phyloP scores from a whole-genome alignment of 2,113 vertebrate species.

The Dromas ardeola region DNA sequence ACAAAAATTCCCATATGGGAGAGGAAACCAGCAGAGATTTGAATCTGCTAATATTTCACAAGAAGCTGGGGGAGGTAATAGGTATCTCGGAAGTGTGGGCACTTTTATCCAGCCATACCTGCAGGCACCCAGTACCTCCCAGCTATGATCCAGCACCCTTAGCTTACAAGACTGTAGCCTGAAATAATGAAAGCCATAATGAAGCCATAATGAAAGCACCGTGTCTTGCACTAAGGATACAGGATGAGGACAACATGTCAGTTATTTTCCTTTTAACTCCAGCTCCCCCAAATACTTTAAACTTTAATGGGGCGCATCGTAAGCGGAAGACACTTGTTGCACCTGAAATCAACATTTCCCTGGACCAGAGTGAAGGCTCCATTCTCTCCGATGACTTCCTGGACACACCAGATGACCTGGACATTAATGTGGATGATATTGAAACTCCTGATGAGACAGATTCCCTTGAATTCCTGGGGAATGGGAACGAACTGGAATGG shows the following conservation, averaged over 20 bases:
- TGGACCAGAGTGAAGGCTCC: slow-evolving; percentile 96
- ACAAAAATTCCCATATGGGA: background rate
- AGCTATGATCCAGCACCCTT: background rate
- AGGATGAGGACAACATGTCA: background rate
- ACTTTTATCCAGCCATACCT: background rate
- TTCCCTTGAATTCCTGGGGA: slow-evolving; percentile 93
- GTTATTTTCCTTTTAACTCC: background rate
- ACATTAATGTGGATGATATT: slow-evolving; percentile 96
- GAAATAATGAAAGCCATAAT: background rate
- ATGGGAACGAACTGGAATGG: slow-evolving; percentile 95
- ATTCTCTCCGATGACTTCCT: slow-evolving; percentile 92
- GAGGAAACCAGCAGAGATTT: background rate
- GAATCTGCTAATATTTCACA: background rate
- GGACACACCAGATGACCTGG: slow-evolving; percentile 94
- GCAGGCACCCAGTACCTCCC: background rate
- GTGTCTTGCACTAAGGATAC: background rate
- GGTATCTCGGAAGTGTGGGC: background rate
- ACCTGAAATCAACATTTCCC: slow-evolving; percentile 94
- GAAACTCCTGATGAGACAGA: slow-evolving; percentile 96
- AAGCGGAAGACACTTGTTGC: slow-evolving; percentile 91
- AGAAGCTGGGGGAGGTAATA: background rate
- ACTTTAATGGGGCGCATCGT: slow-evolving; percentile 79
- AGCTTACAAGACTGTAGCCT: background rate
- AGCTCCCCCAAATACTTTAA: slow-evolving; percentile 87
- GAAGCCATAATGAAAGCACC: background rate